A percentile compares a stretch with the other conserved stretches of the same genome.
Conservation (phyloP, 92 coral and sea anemone species). For the Pocillopora meandrina region DNA sequence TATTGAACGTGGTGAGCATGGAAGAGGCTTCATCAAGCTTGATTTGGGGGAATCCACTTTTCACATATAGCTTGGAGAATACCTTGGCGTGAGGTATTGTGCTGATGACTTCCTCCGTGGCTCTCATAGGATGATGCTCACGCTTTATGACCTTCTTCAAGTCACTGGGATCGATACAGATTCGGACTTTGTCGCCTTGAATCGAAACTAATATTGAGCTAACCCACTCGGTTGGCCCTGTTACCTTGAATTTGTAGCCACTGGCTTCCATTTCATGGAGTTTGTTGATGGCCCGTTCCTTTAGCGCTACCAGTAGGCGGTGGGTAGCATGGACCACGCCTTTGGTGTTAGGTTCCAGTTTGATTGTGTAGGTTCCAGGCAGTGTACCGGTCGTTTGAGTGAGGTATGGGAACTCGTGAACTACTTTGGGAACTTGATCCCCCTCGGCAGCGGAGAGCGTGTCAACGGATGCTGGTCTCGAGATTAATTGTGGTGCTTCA, state of each 20-base stretch:
- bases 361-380: constrained; percentile 39
- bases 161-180: constrained; percentile 41
- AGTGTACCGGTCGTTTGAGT: no score
- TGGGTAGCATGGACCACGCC: constrained; percentile 19
- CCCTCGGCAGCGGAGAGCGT: constrained; percentile 17
- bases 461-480: constrained; percentile 44
- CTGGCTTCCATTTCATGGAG: no score
- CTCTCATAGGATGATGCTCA: no score
- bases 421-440: constrained; percentile 35
- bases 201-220: constrained; percentile 42
- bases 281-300: constrained; percentile 23
- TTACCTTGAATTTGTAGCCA: constrained; percentile 35
- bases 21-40: no score
- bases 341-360: constrained; percentile 18
- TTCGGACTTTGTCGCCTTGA: constrained; percentile 40
- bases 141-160: constrained; percentile 34
- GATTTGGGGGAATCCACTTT: no score
- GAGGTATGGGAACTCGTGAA: constrained; percentile 15
- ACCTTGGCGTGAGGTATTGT: constrained; percentile 34
- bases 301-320: constrained; percentile 25
- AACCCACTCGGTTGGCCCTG: constrained; percentile 47
- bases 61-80: constrained; percentile 35
- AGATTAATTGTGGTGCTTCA: constrained; percentile 32
- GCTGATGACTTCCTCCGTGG: constrained; percentile 36
- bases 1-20: no score